These are phyloP conservation scores for Lottia gigantea DNA, from an alignment of 2,888 invertebrate genomes.

Conservation along the genomic window DNA sequence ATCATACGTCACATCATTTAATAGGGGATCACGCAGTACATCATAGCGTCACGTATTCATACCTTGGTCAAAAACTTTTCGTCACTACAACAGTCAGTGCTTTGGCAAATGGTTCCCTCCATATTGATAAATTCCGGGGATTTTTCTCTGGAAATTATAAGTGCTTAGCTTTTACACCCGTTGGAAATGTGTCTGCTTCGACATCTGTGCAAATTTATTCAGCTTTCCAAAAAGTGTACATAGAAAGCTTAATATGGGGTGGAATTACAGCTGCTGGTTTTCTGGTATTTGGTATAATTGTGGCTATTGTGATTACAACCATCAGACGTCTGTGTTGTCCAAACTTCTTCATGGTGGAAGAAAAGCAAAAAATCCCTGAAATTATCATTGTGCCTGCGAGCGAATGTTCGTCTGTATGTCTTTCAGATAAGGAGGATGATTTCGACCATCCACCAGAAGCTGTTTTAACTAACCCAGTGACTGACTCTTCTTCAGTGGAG, in stretches of 20 bases:
- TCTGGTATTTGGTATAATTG: constrained; percentile 44
- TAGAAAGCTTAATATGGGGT: constrained; percentile 44
- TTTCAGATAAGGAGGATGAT: constrained; percentile 26
- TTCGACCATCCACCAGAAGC: constrained; percentile 37
- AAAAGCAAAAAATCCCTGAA: constrained; percentile 28
- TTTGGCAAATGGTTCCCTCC: constrained; percentile 37
- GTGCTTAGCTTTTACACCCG: constrained; percentile 49
- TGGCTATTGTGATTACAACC: constrained; percentile 43
- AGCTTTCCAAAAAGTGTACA: constrained; percentile 30
- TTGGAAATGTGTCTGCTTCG: constrained; percentile 41
- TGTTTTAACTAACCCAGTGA: constrained; percentile 39
- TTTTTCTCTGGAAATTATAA: constrained; percentile 51
- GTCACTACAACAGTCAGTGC: constrained; percentile 32
- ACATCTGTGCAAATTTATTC: constrained; percentile 37
- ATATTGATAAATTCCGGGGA: constrained; percentile 46
- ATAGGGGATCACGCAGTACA: constrained; percentile 24
- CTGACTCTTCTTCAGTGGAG: constrained; percentile 26
- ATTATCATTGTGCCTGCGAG: constrained; percentile 20
- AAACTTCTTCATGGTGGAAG: background rate
- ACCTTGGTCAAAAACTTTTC: constrained; percentile 22
- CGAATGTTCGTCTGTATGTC: background rate
- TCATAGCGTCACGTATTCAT: constrained; percentile 17
- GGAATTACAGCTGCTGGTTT: constrained; percentile 36
- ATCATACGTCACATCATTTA: constrained; percentile 24
- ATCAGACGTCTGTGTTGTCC: constrained; percentile 13